Conservation (phyloP, 2,888 invertebrate species). For the Galeruca laticollis region DNA sequence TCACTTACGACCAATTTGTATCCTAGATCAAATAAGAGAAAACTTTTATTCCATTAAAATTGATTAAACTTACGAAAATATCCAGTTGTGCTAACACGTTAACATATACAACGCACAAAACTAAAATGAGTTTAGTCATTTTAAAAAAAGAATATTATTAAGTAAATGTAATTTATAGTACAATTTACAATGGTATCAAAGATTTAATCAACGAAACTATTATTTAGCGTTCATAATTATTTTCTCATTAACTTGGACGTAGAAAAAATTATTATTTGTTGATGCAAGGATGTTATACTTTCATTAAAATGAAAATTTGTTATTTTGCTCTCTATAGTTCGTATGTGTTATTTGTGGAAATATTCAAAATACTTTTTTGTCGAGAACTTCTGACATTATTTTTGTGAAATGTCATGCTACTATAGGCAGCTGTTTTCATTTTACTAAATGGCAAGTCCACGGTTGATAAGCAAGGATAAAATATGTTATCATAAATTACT, state of each 20-base stretch:
- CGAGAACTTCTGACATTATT: no score
- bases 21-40: no score
- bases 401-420: no score
- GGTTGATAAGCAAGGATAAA: no score
- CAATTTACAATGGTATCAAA: neutral
- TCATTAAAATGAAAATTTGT: neutral
- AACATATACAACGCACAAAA: slow-evolving; percentile 15
- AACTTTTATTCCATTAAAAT: neutral
- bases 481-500: no score
- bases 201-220: neutral
- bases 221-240: neutral
- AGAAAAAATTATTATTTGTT: neutral
- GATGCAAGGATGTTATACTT: neutral
- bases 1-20: no score
- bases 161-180: slow-evolving; percentile 2
- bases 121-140: slow-evolving; percentile 25
- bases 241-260: neutral
- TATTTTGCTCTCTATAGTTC: neutral
- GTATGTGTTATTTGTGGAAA: neutral
- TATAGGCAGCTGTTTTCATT: no score
- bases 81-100: slow-evolving; percentile 5
- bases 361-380: no score
- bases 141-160: slow-evolving; percentile 6
- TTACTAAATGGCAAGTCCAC: no score
- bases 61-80: slow-evolving; percentile 19